These are phyloP conservation scores for Setipinna tenuifilis DNA, from an alignment of 2,797 vertebrate genomes.

Conservation along the genomic window DNA sequence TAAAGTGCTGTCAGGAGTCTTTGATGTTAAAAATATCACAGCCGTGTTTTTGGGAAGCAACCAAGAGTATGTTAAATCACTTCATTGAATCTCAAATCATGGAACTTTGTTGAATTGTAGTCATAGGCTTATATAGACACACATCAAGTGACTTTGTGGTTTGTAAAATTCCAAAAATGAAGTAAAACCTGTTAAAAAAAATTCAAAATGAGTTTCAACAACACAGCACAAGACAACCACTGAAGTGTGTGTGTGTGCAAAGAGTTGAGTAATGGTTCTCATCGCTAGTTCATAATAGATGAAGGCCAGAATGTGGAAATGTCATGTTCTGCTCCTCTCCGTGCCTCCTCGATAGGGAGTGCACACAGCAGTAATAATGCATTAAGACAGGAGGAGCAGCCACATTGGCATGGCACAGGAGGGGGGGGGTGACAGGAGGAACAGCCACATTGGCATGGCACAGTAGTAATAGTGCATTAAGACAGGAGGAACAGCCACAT, in stretches of 20 bases:
- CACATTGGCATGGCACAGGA: not conserved
- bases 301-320: conserved; percentile 61
- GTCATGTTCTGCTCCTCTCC: conserved; percentile 63
- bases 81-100: not conserved
- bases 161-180: no score
- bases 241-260: not conserved
- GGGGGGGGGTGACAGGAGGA: conserved; percentile 33
- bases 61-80: no score
- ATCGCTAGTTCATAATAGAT: conserved; percentile 60
- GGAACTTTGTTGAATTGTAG: not conserved
- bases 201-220: no score
- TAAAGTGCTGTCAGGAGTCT: not conserved
- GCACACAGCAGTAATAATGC: conserved; percentile 54
- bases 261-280: not conserved
- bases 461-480: no score
- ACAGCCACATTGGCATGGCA: conserved; percentile 4
- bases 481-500: no score
- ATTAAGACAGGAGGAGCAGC: conserved; percentile 56
- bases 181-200: no score
- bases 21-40: not conserved
- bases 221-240: no score
- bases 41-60: not conserved
- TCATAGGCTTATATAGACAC: not conserved
- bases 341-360: conserved; percentile 63
- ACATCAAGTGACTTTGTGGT: not conserved